A percentile compares a stretch with the other conserved stretches of the same genome.
phyloP scores from a whole-genome alignment of 2,888 invertebrate genomes.

The Crioceris asparagi region DNA sequence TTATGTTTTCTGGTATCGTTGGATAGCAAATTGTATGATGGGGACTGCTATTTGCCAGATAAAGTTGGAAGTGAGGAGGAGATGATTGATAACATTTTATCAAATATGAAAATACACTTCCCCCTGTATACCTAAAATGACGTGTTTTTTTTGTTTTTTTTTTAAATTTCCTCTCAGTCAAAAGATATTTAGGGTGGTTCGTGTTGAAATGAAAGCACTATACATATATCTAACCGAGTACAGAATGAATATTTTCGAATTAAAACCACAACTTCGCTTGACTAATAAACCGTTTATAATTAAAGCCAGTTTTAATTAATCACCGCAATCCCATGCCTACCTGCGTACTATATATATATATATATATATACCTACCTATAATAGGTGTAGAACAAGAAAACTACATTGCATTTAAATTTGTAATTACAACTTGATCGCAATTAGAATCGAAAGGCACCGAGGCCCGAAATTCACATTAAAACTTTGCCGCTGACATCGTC shows the following conservation, averaged over 20 bases:
- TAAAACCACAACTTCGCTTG: slow-evolving; percentile 16
- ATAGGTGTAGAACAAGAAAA: background rate
- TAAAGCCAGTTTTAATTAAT: slow-evolving; percentile 31
- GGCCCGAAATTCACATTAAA: slow-evolving; percentile 20
- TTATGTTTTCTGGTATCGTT: too few relatives aligned
- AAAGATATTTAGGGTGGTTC: too few relatives aligned
- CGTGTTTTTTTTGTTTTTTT: too few relatives aligned
- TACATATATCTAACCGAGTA: too few relatives aligned
- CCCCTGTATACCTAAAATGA: too few relatives aligned
- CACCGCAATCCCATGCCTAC: slow-evolving; percentile 12
- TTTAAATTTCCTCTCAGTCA: too few relatives aligned
- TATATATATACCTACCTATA: background rate
- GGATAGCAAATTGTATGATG: too few relatives aligned
- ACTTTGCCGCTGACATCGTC: slow-evolving; percentile 27
- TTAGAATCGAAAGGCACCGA: slow-evolving; percentile 30
- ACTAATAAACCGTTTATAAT: slow-evolving; percentile 25
- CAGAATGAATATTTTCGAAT: slow-evolving; percentile 10
- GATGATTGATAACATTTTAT: too few relatives aligned
- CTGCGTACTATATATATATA: background rate
- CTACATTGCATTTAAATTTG: slow-evolving; percentile 27
- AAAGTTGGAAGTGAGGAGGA: too few relatives aligned
- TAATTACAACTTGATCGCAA: slow-evolving; percentile 35
- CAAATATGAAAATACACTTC: too few relatives aligned
- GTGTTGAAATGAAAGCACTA: too few relatives aligned
- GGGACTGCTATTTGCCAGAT: too few relatives aligned